Conservation (phyloP, 2,797 vertebrate genomes). For the Sciurus carolinensis region DNA sequence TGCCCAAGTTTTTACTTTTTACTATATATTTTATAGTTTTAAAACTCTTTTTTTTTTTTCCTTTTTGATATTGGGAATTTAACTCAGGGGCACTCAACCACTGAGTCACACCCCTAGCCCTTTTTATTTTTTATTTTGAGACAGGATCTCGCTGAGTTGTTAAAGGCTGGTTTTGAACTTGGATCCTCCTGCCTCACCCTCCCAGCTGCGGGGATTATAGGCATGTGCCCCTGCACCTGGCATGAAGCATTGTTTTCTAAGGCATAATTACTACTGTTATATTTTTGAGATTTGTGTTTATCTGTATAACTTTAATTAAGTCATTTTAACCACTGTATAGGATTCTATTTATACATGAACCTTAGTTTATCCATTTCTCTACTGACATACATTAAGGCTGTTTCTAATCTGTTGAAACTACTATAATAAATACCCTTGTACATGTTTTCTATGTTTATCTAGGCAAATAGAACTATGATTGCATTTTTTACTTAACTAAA, state of each 20-base stretch:
- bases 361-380: not conserved
- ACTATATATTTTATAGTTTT: not conserved
- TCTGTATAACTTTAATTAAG: not conserved
- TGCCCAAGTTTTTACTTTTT: conserved; percentile 32
- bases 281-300: conserved; percentile 3
- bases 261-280: not conserved
- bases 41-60: not conserved
- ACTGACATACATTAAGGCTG: not conserved
- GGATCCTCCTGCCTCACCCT: too few relatives aligned
- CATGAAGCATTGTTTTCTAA: not conserved
- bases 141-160: too few relatives aligned
- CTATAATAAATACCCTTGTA: not conserved
- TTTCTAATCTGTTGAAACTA: conserved; percentile 29
- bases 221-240: too few relatives aligned
- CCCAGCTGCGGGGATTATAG: too few relatives aligned
- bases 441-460: conserved; percentile 45
- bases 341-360: not conserved
- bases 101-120: too few relatives aligned
- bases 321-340: not conserved
- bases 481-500: not conserved
- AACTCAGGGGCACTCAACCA: too few relatives aligned
- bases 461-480: not conserved
- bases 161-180: too few relatives aligned
- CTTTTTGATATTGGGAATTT: too few relatives aligned
- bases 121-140: too few relatives aligned